Percentiles rank a stretch among this genome's conserved stretches.
Evolutionary conservation across 2,113 vertebrate species (phyloP).

Genomic region (Tachuris rubrigastra): DNA sequence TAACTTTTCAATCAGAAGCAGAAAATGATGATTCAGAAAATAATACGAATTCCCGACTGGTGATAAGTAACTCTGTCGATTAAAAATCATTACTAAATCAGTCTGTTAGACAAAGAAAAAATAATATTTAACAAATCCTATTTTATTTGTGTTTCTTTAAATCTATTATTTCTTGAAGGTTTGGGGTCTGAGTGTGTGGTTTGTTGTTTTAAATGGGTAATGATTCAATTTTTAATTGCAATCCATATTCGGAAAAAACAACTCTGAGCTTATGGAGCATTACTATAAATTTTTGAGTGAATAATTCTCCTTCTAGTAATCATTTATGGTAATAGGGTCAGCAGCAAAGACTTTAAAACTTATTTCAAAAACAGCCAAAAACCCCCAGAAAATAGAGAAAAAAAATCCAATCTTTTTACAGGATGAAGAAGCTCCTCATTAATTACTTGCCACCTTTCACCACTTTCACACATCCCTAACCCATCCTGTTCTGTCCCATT

Average conservation of each 20-base stretch:
- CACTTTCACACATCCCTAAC: background rate
- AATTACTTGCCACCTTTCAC: background rate
- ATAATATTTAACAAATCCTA: background rate
- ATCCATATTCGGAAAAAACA: background rate
- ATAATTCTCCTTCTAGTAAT: background rate
- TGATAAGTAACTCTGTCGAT: background rate
- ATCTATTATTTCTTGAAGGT: background rate
- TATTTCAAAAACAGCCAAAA: background rate
- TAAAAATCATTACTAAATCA: background rate
- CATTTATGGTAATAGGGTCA: background rate
- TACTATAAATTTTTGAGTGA: background rate
- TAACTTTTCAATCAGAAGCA: background rate
- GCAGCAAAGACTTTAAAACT: background rate
- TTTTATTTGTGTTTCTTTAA: fast-evolving
- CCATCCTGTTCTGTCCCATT: background rate
- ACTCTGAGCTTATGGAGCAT: background rate
- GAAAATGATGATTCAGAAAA: background rate
- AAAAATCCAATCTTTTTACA: background rate
- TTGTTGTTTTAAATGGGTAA: background rate
- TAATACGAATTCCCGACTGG: background rate
- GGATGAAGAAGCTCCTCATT: background rate
- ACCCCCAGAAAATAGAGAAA: background rate
- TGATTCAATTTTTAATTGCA: background rate
- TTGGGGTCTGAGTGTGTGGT: background rate
- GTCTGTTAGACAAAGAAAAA: background rate